Percentiles rank a stretch among this genome's conserved stretches.
Evolutionary conservation across 2,113 vertebrate species (phyloP).

Genomic region (Potamarius usumacintae): DNA sequence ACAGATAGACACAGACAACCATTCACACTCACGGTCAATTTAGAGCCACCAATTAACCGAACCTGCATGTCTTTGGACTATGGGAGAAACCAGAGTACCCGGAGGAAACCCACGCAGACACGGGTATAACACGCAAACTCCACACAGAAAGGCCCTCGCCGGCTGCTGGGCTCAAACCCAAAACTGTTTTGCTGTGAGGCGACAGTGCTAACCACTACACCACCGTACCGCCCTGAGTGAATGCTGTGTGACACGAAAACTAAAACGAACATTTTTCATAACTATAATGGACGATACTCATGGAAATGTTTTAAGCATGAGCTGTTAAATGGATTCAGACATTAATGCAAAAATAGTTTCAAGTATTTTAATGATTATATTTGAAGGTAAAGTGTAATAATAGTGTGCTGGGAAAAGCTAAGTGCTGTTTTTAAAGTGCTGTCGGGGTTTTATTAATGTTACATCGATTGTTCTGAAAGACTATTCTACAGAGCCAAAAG

Average conservation of each 20-base stretch:
- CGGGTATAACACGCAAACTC: no score
- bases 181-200: no score
- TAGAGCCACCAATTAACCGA: no score
- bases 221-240: no score
- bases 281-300: not conserved
- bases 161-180: no score
- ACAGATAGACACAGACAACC: no score
- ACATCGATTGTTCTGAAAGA: not conserved
- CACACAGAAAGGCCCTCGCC: no score
- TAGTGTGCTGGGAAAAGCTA: not conserved
- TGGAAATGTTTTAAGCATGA: not conserved
- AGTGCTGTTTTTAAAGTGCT: not conserved
- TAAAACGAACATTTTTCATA: not conserved
- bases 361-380: not conserved
- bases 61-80: no score
- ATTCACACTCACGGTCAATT: no score
- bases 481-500: not conserved
- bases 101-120: no score
- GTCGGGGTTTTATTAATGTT: not conserved
- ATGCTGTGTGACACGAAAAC: not conserved
- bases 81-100: no score
- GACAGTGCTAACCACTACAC: no score
- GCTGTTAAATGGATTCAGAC: not conserved
- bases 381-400: not conserved
- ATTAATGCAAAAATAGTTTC: not conserved